A percentile compares a stretch with the other conserved stretches of the same genome.
Evolutionary conservation across 2,888 invertebrate genomes (phyloP).

Genomic region (Platypus cylindrus): DNA sequence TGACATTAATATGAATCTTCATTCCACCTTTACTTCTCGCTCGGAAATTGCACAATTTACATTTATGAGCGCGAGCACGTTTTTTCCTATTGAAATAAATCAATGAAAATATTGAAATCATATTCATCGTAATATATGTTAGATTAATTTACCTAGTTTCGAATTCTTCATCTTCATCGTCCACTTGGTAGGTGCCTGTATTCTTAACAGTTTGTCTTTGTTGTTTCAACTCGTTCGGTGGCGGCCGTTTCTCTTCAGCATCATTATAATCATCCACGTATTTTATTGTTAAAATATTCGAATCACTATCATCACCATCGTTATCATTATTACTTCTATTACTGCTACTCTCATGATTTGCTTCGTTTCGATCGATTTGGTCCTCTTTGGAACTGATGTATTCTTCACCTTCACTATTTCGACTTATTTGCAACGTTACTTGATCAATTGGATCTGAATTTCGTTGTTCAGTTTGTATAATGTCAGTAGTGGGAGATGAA

Average conservation of each 20-base stretch:
- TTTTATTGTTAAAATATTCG: slow-evolving; percentile 1
- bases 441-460: slow-evolving; percentile 1
- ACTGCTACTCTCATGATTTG: too few relatives aligned
- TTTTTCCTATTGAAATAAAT: too few relatives aligned
- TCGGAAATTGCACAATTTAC: slow-evolving; percentile 11
- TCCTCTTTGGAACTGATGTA: slow-evolving; percentile 5
- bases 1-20: slow-evolving; percentile 11
- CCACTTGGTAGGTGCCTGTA: slow-evolving; percentile 4
- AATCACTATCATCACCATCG: slow-evolving; percentile 8
- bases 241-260: neutral
- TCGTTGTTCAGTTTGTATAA: too few relatives aligned
- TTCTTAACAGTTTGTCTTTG: slow-evolving; percentile 4
- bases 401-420: slow-evolving; percentile 6
- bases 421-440: slow-evolving; percentile 6
- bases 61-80: slow-evolving; percentile 4
- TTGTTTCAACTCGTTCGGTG: neutral
- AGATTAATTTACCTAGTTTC: too few relatives aligned
- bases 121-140: too few relatives aligned
- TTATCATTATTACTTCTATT: neutral
- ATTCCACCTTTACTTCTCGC: slow-evolving; percentile 8
- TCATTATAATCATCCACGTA: neutral
- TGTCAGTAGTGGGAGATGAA: too few relatives aligned
- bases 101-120: too few relatives aligned
- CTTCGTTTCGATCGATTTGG: too few relatives aligned
- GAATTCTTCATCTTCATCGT: slow-evolving; percentile 4